Base-by-base conservation (phyloP, 1,140 invertebrate genomes). In the Drosophila aff. region DNA sequence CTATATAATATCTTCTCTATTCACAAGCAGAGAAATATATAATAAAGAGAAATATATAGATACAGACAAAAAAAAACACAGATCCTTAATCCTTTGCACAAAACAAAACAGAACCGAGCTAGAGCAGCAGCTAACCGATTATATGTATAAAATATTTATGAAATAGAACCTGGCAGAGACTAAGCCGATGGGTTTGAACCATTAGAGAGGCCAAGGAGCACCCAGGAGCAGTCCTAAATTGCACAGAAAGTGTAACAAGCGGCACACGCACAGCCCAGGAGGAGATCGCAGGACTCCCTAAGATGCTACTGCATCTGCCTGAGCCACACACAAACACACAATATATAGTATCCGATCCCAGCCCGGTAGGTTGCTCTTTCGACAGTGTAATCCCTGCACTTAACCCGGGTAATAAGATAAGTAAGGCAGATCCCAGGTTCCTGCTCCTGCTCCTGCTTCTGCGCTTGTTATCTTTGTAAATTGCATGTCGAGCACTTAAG, bases 401-500 rank as follows among this genome's bases (percentile, higher is more conserved):
- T 89, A 89, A 89, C 85, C 85, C 86, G 79, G 76, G 85, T 89
- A 89, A 89, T 89, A 89, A 89, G 85, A 89, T 89, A 89, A 90
- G 85, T 89, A 90, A 89, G 86, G 36, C 65, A 80, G 84, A 84
- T 85, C 82, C 82, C 46, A 11, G 69, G 71, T 40, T 64, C 55
- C 55, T 50, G 74, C 65, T 84, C 44, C 71, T 81, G 23, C 23
- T 23, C 23, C 23, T 23, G 23, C 23, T 23, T 3, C 23, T 23
- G 85, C 82, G 85, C 86, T 89, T 89, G 85, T 89, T 89, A 89
- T 89, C 85, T 85, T 89, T 89, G 85, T 71, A 89, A 89, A 89
- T 89, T 89, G 85, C 79, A 85, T 76, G 85, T 89, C 85, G 86
- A 91, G 85, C 79, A 89, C 85, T 89, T 89, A 89, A 89, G 85